Conservation (phyloP, 2,888 invertebrate genomes). For the Hydropsyche betteni region DNA sequence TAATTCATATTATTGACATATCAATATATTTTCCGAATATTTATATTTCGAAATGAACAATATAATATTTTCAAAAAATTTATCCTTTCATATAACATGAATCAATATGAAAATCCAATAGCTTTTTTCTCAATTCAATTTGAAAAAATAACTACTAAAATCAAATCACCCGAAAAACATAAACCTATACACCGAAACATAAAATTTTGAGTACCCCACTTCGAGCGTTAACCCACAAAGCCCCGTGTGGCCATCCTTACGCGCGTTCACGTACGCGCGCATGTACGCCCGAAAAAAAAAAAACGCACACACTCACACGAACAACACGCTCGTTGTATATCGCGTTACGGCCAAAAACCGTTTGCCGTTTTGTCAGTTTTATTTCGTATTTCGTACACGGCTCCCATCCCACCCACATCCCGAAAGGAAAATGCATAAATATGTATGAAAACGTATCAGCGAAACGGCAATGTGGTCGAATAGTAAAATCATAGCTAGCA, state of each 20-base stretch:
- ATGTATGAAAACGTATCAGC: slow-evolving; percentile 48
- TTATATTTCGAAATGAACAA: no score
- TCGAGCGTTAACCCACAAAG: background rate
- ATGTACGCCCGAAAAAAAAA: background rate
- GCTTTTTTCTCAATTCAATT: no score
- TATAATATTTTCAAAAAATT: no score
- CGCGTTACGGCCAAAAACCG: slow-evolving; percentile 37
- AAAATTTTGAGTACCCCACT: background rate
- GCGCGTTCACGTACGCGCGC: background rate
- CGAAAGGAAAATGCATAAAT: slow-evolving; percentile 48
- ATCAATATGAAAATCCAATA: no score
- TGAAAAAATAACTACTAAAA: no score
- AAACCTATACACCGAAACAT: background rate
- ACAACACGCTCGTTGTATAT: slow-evolving; percentile 14
- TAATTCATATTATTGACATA: no score
- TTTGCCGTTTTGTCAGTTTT: slow-evolving; percentile 42
- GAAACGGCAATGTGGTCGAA: slow-evolving; percentile 41
- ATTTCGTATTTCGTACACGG: slow-evolving; percentile 50
- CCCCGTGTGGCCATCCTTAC: background rate
- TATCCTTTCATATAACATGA: no score
- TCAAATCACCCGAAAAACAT: no score
- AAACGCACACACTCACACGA: background rate
- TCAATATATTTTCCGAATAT: no score
- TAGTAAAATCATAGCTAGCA: slow-evolving; percentile 39
- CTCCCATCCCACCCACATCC: slow-evolving; percentile 8